These are phyloP conservation scores for Zaprionus vittiger DNA, from an alignment of 1,140 invertebrate genomes.

Conservation along the genomic window DNA sequence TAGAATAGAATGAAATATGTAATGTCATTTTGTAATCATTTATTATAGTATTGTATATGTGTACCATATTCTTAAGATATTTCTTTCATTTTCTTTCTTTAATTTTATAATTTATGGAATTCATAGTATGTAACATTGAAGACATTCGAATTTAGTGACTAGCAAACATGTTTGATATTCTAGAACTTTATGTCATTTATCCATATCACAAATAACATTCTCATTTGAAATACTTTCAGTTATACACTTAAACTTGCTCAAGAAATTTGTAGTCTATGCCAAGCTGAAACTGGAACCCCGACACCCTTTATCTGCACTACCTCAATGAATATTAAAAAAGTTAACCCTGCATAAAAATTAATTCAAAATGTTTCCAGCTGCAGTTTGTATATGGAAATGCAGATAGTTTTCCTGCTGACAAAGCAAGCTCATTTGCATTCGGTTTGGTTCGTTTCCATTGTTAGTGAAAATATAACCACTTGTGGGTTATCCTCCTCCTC, in stretches of 20 bases:
- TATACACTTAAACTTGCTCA: neutral
- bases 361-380: slow-evolving; percentile 46
- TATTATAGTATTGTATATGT: too few relatives aligned
- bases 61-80: too few relatives aligned
- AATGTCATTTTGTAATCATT: too few relatives aligned
- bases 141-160: too few relatives aligned
- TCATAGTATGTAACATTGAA: too few relatives aligned
- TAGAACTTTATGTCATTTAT: too few relatives aligned
- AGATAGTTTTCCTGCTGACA: slow-evolving; percentile 32
- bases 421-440: slow-evolving; percentile 63
- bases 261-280: neutral
- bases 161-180: too few relatives aligned
- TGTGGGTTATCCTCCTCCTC: slow-evolving; percentile 26
- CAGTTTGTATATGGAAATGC: slow-evolving; percentile 8
- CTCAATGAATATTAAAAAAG: slow-evolving; percentile 1
- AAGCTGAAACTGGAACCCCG: neutral
- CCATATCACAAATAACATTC: too few relatives aligned
- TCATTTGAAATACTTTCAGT: too few relatives aligned
- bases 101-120: too few relatives aligned
- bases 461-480: slow-evolving; percentile 42
- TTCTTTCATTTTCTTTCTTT: too few relatives aligned
- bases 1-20: too few relatives aligned
- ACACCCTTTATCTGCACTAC: neutral
- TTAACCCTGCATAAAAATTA: neutral
- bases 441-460: slow-evolving; percentile 23